phyloP scores from a whole-genome alignment of 2,113 vertebrate genomes.

The crab-eating macaque (Macaca fascicularis) region T2T-MFA8v1.1 NC_088387.1:11392501-11393000 shows the following conservation, averaged over 20 bases:
- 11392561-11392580: not conserved
- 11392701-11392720: not conserved
- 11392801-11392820: not conserved
- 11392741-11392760: not conserved
- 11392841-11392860: not conserved
- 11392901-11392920: rapidly evolving
- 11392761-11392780: not conserved
- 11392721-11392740: not conserved
- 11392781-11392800: not conserved
- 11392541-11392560: not conserved
- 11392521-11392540: not conserved
- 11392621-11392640: not conserved
- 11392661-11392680: not conserved
- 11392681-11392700: not conserved
- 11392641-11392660: not conserved
- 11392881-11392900: rapidly evolving
- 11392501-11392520: not conserved
- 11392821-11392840: not conserved
- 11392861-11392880: rapidly evolving
- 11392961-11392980: too few relatives aligned
- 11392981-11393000: not conserved
- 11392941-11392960: too few relatives aligned
- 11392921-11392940: too few relatives aligned
- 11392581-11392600: not conserved
- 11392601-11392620: not conserved